Percentiles rank a stretch among this genome's conserved stretches.
phyloP scores from a whole-genome alignment of 2,797 vertebrate genomes.

The Girardinus metallicus region DNA sequence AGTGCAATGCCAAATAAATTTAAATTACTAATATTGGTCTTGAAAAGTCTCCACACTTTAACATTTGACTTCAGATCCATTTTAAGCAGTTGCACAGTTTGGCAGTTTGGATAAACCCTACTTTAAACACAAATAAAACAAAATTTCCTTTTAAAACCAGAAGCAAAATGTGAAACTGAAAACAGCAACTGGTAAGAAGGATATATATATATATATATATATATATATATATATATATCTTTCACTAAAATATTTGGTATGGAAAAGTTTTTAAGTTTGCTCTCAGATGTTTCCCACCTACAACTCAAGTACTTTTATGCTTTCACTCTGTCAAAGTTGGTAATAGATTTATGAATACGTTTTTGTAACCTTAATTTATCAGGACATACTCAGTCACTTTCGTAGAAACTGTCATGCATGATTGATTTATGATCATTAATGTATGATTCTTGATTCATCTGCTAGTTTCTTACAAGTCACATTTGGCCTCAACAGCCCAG shows the following conservation, averaged over 20 bases:
- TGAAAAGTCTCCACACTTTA: background rate
- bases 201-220: too few relatives aligned
- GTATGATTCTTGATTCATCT: background rate
- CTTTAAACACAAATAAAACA: background rate
- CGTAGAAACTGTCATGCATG: background rate
- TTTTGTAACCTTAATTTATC: conserved; percentile 1
- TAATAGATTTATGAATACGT: background rate
- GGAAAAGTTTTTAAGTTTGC: background rate
- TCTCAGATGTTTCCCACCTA: background rate
- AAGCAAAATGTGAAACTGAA: background rate
- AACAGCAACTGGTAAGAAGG: background rate
- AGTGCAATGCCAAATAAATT: background rate
- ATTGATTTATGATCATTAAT: background rate
- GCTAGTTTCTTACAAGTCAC: background rate
- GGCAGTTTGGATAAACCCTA: background rate
- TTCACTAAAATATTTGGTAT: background rate
- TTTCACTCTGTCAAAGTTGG: background rate
- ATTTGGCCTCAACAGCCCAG: background rate
- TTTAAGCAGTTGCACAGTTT: background rate
- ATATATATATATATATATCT: background rate
- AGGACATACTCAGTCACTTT: background rate
- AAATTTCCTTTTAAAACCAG: background rate
- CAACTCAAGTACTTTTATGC: too few relatives aligned
- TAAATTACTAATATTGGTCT: background rate
- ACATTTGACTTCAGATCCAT: background rate